A percentile compares a stretch with the other conserved stretches of the same genome.
These are phyloP conservation scores for Carassius gibelio DNA, from an alignment of 2,113 vertebrate species.

Conservation along the genomic window DNA sequence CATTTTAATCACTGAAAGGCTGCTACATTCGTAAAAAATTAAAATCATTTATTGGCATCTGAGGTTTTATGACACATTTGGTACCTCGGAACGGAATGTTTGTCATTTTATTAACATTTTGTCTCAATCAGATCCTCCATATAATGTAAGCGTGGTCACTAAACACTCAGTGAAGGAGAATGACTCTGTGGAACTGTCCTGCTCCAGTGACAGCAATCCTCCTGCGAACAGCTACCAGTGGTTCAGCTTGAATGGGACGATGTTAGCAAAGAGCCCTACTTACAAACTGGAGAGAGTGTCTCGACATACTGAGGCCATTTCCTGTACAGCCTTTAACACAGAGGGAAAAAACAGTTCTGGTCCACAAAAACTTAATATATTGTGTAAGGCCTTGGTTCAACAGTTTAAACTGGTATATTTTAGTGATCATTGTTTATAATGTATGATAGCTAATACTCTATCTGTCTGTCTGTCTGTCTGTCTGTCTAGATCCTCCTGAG, in stretches of 20 bases:
- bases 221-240: slow-evolving; percentile 59
- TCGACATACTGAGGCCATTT: slow-evolving; percentile 58
- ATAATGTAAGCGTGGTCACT: slow-evolving; percentile 57
- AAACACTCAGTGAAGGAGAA: slow-evolving; percentile 61
- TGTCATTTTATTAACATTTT: background rate
- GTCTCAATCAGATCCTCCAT: slow-evolving; percentile 62
- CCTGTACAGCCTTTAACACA: slow-evolving; percentile 66
- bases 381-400: background rate
- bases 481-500: slow-evolving; percentile 67
- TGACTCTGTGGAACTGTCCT: slow-evolving; percentile 57
- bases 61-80: too few species aligned
- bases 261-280: slow-evolving; percentile 32
- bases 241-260: slow-evolving; percentile 46
- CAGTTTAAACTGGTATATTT: background rate
- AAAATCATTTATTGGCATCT: too few species aligned
- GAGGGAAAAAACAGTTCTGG: slow-evolving; percentile 57
- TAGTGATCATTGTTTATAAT: background rate
- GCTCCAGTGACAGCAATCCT: slow-evolving; percentile 68
- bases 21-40: too few species aligned
- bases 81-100: too few species aligned
- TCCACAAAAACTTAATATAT: background rate
- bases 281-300: slow-evolving; percentile 60
- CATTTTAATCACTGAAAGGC: too few species aligned
- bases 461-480: background rate
- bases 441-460: background rate